These are phyloP conservation scores for Metacarcinus magister DNA, from an alignment of 2,888 invertebrate species.

Conservation along the genomic window DNA sequence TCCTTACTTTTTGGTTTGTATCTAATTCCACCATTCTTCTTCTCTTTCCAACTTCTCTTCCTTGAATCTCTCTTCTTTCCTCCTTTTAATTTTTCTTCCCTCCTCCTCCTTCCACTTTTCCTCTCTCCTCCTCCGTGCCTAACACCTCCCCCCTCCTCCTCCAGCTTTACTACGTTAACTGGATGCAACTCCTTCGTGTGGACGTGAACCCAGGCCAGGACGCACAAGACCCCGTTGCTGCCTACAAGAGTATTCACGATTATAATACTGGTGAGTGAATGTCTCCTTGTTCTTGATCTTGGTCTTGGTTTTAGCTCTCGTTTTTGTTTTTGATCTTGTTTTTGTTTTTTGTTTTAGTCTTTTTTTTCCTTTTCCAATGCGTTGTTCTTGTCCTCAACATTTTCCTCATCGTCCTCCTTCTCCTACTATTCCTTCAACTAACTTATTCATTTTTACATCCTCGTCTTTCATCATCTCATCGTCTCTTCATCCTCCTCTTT, in stretches of 20 bases:
- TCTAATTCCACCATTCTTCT: neutral
- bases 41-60: neutral
- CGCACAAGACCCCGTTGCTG: neutral
- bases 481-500: neutral
- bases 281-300: too few relatives aligned
- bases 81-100: neutral
- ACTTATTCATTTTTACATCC: too few relatives aligned
- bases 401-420: too few relatives aligned
- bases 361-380: neutral
- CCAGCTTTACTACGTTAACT: slow-evolving; percentile 66
- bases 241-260: slow-evolving; percentile 66
- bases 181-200: slow-evolving; percentile 56
- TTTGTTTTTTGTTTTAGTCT: neutral
- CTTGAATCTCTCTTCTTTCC: neutral
- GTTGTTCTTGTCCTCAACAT: neutral
- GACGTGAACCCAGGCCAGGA: slow-evolving; percentile 68
- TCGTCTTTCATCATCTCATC: neutral
- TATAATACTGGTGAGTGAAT: slow-evolving; percentile 67
- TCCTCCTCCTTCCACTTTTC: neutral
- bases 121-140: neutral
- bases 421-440: too few relatives aligned
- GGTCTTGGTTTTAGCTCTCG: neutral
- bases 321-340: neutral
- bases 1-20: neutral
- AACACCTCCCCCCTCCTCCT: neutral